Conservation (phyloP, 2,113 vertebrate species). For the Pseudolaguvia tuberculata region DNA sequence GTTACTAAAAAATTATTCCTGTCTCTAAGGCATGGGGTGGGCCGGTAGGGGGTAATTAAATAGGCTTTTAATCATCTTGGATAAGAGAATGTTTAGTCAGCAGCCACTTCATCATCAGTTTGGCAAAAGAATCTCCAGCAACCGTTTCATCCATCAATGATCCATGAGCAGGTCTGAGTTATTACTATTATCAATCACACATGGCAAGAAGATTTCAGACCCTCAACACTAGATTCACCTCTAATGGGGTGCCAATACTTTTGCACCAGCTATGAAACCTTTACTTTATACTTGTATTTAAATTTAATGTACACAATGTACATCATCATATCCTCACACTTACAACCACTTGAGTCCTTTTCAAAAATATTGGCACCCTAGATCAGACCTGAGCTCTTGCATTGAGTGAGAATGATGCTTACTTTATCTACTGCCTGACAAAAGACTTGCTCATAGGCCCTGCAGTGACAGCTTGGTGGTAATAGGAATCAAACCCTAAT, state of each 20-base stretch:
- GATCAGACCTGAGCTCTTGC: neutral
- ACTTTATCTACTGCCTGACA: too few species aligned
- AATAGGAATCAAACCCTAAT: too few species aligned
- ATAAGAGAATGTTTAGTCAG: constrained; percentile 16
- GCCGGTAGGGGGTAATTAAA: neutral
- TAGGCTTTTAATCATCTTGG: neutral
- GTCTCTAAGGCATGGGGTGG: neutral
- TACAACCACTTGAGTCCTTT: neutral
- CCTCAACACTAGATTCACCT: too few species aligned
- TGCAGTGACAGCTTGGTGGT: too few species aligned
- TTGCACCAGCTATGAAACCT: neutral
- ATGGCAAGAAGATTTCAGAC: too few species aligned
- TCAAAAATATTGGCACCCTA: neutral
- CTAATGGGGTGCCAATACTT: neutral
- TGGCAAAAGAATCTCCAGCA: constrained; percentile 2
- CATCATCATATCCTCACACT: neutral
- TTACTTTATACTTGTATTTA: too few species aligned
- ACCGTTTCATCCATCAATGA: neutral
- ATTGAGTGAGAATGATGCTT: too few species aligned
- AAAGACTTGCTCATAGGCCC: too few species aligned
- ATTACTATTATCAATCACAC: neutral
- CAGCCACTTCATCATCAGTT: constrained; percentile 22
- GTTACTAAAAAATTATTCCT: neutral
- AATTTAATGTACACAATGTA: too few species aligned
- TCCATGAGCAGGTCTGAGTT: neutral